A percentile compares a stretch with the other conserved stretches of the same genome.
phyloP scores from a whole-genome alignment of 2,888 invertebrate species.

The Drosophila acutilabella region DNA sequence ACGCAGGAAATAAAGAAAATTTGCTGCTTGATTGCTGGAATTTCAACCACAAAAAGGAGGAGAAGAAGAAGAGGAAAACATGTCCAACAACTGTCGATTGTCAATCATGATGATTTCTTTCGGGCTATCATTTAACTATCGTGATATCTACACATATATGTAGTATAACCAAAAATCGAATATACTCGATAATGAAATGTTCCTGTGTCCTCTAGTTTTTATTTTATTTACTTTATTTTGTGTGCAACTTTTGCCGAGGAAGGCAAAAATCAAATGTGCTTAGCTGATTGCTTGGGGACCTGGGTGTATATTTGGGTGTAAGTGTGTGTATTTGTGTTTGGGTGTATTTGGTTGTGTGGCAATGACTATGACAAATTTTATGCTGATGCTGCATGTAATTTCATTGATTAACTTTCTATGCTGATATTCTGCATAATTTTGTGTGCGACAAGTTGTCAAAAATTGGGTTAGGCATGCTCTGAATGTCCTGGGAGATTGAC shows the following conservation, averaged over 20 bases:
- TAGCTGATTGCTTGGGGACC: constrained; percentile 79
- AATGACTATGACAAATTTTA: constrained; percentile 56
- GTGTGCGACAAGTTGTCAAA: constrained; percentile 74
- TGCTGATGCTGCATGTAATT: constrained; percentile 73
- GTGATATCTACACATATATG: constrained; percentile 1
- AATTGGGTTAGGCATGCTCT: constrained; percentile 68
- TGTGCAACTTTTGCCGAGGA: constrained; percentile 47
- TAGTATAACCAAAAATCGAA: background rate
- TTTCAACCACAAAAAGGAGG: constrained; percentile 5
- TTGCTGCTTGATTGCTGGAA: constrained; percentile 59
- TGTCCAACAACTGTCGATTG: constrained; percentile 56
- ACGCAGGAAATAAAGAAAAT: constrained; percentile 65
- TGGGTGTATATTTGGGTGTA: constrained; percentile 8
- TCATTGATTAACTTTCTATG: constrained; percentile 79
- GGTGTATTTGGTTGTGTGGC: constrained; percentile 13
- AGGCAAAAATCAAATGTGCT: constrained; percentile 76
- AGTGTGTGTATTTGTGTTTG: constrained; percentile 1
- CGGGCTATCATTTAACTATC: constrained; percentile 77
- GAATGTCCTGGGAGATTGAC: constrained; percentile 27
- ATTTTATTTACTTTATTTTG: constrained; percentile 28
- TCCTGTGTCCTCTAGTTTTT: constrained; percentile 40
- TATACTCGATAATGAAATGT: constrained; percentile 67
- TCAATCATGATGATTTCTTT: constrained; percentile 74
- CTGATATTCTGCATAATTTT: constrained; percentile 73
- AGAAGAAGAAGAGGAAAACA: background rate